Conservation (phyloP, 2,113 vertebrate genomes). For the Proterorhinus semilunaris region DNA sequence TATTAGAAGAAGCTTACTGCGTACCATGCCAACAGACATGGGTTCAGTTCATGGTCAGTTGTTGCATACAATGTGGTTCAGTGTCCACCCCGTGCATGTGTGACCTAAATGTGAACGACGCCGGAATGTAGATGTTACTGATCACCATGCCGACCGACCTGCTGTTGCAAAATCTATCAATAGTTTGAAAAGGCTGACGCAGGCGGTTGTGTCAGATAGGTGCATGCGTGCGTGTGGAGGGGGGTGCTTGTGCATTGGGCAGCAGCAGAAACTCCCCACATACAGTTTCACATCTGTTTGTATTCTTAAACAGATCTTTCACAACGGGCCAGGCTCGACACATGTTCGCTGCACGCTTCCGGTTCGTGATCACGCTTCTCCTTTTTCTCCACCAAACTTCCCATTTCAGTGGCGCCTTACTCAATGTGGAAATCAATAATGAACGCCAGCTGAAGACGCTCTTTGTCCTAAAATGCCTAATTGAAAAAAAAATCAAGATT, state of each 20-base stretch:
- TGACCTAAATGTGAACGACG: background rate
- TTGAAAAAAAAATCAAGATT: too few species aligned
- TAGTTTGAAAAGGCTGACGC: background rate
- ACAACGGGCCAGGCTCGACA: conserved; percentile 52
- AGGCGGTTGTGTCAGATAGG: background rate
- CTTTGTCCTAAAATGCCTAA: too few species aligned
- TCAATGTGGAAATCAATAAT: conserved; percentile 46
- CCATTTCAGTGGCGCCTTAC: conserved; percentile 63
- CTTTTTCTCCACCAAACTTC: conserved; percentile 74
- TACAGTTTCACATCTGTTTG: conserved; percentile 72
- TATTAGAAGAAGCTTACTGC: background rate
- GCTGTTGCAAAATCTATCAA: background rate
- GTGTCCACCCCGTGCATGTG: background rate
- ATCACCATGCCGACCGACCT: background rate
- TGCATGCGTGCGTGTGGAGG: background rate
- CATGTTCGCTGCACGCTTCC: conserved; percentile 61
- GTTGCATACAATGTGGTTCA: background rate
- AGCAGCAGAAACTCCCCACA: conserved; percentile 64
- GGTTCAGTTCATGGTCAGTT: background rate
- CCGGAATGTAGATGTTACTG: background rate
- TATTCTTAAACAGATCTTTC: conserved; percentile 66
- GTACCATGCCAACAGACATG: background rate
- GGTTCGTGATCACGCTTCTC: conserved; percentile 63
- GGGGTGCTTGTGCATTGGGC: conserved; percentile 35
- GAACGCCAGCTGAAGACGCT: background rate